A percentile compares a stretch with the other conserved stretches of the same genome.
Evolutionary conservation across 2,888 invertebrate species (phyloP).

Genomic region (Drosophila melanosoma): DNA sequence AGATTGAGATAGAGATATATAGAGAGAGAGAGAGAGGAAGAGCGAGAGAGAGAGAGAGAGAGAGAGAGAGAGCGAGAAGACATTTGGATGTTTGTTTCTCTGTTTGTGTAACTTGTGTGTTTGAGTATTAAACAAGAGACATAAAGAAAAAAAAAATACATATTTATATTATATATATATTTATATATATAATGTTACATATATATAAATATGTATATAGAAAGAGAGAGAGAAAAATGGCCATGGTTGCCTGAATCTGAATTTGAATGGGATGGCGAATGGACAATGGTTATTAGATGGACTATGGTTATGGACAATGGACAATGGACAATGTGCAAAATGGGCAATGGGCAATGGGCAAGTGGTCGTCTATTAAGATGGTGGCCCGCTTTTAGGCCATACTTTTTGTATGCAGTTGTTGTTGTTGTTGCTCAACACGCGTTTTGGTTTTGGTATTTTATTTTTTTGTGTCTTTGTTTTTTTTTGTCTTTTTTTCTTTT

Average conservation of each 20-base stretch:
- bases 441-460: background rate
- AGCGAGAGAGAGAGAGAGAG: background rate
- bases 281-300: conserved; percentile 74
- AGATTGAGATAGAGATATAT: background rate
- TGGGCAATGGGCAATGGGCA: conserved; percentile 55
- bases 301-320: conserved; percentile 58
- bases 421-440: conserved; percentile 34
- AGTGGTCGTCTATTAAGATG: conserved; percentile 56
- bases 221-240: conserved; percentile 32
- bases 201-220: conserved; percentile 24
- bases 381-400: conserved; percentile 31
- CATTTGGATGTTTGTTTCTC: conserved; percentile 18
- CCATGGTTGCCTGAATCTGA: conserved; percentile 40
- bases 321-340: conserved; percentile 44
- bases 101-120: conserved; percentile 35
- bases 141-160: conserved; percentile 14
- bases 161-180: background rate
- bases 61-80: conserved; percentile 10
- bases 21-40: background rate
- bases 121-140: conserved; percentile 41
- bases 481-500: conserved; percentile 5
- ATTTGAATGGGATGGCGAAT: conserved; percentile 63
- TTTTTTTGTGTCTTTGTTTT: background rate
- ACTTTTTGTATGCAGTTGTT: conserved; percentile 44
- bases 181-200: background rate